These are phyloP conservation scores for Tetranychus truncatus DNA, from an alignment of 2,888 invertebrate species.

Conservation along the genomic window DNA sequence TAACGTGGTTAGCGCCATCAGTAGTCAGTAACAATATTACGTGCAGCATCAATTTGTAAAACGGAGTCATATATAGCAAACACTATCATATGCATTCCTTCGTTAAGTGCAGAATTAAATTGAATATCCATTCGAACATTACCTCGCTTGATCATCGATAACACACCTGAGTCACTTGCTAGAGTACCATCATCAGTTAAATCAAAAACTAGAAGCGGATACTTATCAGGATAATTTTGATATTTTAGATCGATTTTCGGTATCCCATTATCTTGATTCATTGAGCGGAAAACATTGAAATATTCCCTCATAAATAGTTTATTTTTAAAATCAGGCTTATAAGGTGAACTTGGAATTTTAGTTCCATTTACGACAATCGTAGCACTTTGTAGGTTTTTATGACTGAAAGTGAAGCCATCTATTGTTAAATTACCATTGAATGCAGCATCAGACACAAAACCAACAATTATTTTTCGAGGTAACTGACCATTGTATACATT, in stretches of 20 bases:
- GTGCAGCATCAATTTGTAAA: not conserved
- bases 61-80: not conserved
- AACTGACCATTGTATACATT: conserved; percentile 8
- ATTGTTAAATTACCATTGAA: not conserved
- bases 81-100: not conserved
- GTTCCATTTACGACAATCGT: not conserved
- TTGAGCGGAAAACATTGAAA: not conserved
- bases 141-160: not conserved
- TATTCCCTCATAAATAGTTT: not conserved
- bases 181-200: not conserved
- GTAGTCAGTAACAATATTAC: not conserved
- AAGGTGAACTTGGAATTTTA: not conserved
- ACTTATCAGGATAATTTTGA: not conserved
- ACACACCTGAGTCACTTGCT: not conserved
- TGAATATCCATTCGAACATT: not conserved
- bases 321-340: not conserved
- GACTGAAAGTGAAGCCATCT: not conserved
- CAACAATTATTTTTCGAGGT: not conserved
- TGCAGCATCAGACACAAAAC: not conserved
- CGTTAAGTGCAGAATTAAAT: not conserved
- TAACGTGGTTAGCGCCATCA: not conserved
- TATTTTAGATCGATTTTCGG: not conserved
- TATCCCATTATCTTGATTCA: not conserved
- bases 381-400: not conserved
- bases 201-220: not conserved